A percentile compares a stretch with the other conserved stretches of the same genome.
phyloP scores from a whole-genome alignment of 2,888 invertebrate genomes.

The Clivina fossor region DNA sequence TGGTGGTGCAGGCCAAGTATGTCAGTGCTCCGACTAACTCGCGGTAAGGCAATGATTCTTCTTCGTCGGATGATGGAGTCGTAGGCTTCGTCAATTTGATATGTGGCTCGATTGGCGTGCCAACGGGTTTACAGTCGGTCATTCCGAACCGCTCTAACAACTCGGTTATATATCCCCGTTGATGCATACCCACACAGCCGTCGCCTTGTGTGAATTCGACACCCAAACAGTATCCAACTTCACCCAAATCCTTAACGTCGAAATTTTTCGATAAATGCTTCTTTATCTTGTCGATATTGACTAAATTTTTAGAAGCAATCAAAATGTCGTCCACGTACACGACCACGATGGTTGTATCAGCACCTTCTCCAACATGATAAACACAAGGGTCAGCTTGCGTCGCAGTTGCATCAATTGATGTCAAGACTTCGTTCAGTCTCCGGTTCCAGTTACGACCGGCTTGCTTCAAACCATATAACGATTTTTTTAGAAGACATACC shows the following conservation, averaged over 20 bases:
- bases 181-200: slow-evolving; percentile 33
- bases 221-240: slow-evolving; percentile 39
- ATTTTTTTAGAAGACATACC: slow-evolving; percentile 5
- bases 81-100: slow-evolving; percentile 29
- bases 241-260: slow-evolving; percentile 35
- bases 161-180: slow-evolving; percentile 41
- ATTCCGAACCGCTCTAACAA: slow-evolving; percentile 42
- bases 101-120: slow-evolving; percentile 38
- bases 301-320: background rate
- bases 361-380: slow-evolving; percentile 4
- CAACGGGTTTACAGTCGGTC: slow-evolving; percentile 41
- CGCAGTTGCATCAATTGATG: background rate
- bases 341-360: background rate
- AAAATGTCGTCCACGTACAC: slow-evolving; percentile 12
- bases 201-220: slow-evolving; percentile 38
- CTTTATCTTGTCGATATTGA: background rate
- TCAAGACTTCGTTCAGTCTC: slow-evolving; percentile 18
- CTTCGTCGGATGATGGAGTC: slow-evolving; percentile 11
- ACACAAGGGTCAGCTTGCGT: slow-evolving; percentile 4
- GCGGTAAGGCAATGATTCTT: slow-evolving; percentile 32
- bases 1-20: slow-evolving; percentile 34
- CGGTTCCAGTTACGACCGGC: slow-evolving; percentile 34
- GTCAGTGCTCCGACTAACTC: slow-evolving; percentile 36
- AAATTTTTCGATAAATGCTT: background rate
- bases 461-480: slow-evolving; percentile 37